These are phyloP conservation scores for Grammomys surdaster DNA, from an alignment of 2,113 vertebrate genomes.

Conservation along the genomic window DNA sequence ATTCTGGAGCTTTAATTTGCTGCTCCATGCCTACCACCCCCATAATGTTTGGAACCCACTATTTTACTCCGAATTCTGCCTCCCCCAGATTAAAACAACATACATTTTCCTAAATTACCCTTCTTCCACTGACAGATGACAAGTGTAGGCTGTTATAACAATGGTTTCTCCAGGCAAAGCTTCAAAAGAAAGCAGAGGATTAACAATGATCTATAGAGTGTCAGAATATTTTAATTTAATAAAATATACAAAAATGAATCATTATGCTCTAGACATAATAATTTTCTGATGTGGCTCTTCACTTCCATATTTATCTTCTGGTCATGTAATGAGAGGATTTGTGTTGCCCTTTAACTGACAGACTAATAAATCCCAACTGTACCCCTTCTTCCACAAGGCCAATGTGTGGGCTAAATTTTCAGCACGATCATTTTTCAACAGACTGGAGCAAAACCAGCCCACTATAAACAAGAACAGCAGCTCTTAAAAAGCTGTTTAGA, in stretches of 20 bases:
- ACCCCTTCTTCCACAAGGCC: slow-evolving; percentile 19
- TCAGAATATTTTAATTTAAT: slow-evolving; percentile 57
- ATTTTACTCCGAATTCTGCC: background rate
- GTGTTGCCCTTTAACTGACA: slow-evolving; percentile 74
- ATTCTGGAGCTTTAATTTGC: background rate
- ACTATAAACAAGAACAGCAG: background rate
- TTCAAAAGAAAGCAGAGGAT: slow-evolving; percentile 76
- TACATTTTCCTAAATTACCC: slow-evolving; percentile 80
- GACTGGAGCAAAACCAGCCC: background rate
- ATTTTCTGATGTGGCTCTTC: slow-evolving; percentile 65
- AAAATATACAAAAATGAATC: background rate
- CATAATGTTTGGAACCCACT: slow-evolving; percentile 18
- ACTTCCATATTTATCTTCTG: slow-evolving; percentile 67
- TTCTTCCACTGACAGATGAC: slow-evolving; percentile 80
- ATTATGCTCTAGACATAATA: slow-evolving; percentile 7
- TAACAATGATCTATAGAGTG: slow-evolving; percentile 67
- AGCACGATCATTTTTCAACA: slow-evolving; percentile 55
- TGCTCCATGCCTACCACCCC: background rate
- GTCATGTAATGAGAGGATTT: slow-evolving; percentile 49
- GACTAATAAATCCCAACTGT: slow-evolving; percentile 74
- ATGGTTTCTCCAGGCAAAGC: slow-evolving; percentile 76
- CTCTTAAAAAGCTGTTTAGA: background rate
- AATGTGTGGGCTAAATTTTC: slow-evolving; percentile 68
- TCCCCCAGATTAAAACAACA: slow-evolving; percentile 42
- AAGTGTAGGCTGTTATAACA: slow-evolving; percentile 78